Conservation (phyloP, 2,113 vertebrate genomes). For the Caretta caretta region DNA sequence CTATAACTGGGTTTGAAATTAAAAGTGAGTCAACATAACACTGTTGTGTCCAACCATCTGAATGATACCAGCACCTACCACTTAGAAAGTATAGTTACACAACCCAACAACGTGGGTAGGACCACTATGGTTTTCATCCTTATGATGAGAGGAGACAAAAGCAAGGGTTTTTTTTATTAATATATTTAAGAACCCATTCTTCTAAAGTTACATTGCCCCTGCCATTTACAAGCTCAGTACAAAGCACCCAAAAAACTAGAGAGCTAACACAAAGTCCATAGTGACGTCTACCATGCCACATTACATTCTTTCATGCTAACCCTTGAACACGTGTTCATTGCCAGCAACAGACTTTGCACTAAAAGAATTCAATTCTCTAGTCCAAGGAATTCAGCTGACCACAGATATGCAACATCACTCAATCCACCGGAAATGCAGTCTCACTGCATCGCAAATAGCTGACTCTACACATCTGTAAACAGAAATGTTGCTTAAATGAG, state of each 20-base stretch:
- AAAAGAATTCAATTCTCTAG: conserved; percentile 35
- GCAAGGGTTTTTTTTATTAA: too few relatives aligned
- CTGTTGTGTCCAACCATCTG: neutral
- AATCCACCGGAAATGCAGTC: conserved; percentile 42
- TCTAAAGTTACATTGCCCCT: neutral
- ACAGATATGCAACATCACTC: conserved; percentile 50
- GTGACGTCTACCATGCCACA: neutral
- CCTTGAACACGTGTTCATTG: neutral
- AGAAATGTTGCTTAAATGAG: conserved; percentile 45
- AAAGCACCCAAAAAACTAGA: neutral
- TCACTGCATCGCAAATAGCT: conserved; percentile 49
- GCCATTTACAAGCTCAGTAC: neutral
- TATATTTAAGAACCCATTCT: neutral
- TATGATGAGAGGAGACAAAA: neutral
- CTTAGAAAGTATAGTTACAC: neutral
- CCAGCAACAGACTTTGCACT: conserved; percentile 2
- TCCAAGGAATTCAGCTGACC: conserved; percentile 62
- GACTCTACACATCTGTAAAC: conserved; percentile 53
- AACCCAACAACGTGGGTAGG: neutral
- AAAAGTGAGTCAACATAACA: neutral
- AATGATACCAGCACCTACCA: neutral
- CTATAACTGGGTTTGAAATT: neutral
- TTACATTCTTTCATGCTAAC: conserved; percentile 23
- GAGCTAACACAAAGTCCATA: neutral
- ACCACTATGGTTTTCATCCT: neutral